These are phyloP conservation scores for Thera britannica DNA, from an alignment of 2,888 invertebrate species.

Conservation along the genomic window DNA sequence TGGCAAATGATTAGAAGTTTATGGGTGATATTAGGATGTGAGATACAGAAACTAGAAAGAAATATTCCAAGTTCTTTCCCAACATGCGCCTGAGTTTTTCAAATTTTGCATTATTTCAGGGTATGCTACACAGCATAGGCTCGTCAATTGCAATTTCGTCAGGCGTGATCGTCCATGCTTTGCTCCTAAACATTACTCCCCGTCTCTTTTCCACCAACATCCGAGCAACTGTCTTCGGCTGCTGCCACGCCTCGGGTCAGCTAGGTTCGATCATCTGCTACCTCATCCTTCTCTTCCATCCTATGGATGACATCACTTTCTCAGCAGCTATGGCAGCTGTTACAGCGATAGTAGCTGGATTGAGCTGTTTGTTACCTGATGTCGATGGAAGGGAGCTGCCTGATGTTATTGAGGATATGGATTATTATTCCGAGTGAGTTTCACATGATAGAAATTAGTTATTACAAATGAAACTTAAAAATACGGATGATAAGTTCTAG, in stretches of 20 bases:
- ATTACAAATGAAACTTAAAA: not conserved
- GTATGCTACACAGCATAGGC: constrained; percentile 47
- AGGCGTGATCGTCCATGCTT: constrained; percentile 59
- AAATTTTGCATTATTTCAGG: constrained; percentile 51
- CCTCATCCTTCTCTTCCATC: constrained; percentile 56
- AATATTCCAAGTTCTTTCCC: not conserved
- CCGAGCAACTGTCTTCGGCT: constrained; percentile 65
- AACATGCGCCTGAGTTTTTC: not conserved
- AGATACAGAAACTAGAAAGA: not conserved
- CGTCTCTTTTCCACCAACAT: constrained; percentile 69
- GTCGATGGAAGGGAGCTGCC: constrained; percentile 74
- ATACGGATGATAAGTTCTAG: not conserved
- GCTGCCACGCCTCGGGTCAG: constrained; percentile 68
- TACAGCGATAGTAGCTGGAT: constrained; percentile 49
- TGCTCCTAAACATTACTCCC: constrained; percentile 68
- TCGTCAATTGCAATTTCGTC: constrained; percentile 61
- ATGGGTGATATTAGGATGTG: not conserved
- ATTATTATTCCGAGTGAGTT: constrained; percentile 74
- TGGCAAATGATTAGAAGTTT: not conserved
- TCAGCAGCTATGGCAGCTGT: constrained; percentile 51
- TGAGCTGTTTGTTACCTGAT: constrained; percentile 63
- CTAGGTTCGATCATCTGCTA: constrained; percentile 68
- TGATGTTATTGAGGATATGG: constrained; percentile 74
- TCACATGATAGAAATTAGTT: not conserved
- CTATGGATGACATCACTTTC: constrained; percentile 51